Base-by-base conservation (phyloP, 2,797 vertebrate genomes). In the Neostethus bicornis region DNA sequence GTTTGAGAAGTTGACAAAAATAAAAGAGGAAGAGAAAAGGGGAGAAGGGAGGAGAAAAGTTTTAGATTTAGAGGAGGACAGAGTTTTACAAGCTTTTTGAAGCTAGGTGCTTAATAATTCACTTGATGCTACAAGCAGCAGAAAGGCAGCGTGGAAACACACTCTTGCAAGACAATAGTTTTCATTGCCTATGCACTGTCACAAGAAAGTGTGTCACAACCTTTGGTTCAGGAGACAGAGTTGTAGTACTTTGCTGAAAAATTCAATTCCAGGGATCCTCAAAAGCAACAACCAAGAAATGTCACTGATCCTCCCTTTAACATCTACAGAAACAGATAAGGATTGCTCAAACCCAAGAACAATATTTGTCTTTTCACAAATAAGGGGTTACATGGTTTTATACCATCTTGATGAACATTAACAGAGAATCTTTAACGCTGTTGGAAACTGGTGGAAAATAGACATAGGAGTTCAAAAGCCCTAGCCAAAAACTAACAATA, bases 51-150 rank as follows among this genome's bases (percentile, higher is more conserved):
- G 75, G 69, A 85, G 83, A 87, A 85, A 90, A 90, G 87, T 91
- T 91, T 85, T 46, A 64, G 68, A 85, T 90, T 89, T 84, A 84
- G 80, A 83, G 79, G 81, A 81, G 87, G 89, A 87, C 83, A 80
- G 86, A 85, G 70, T 86, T 90, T 84, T 90, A 87, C 83, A 87
- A 77, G 81, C 66, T 85, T 82, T 90, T 88, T 90, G 87, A 92
- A 90, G 89, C 79, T 56, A 78, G 75, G 84, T 91, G 77, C 86
- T 92, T 90, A 91, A 92, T 91, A 87, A 91, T 92, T 92, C 89
- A 90, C 84, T 90, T 87, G 85, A 91, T 91, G 86, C 82, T 87
- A 87, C 81, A 76, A 79, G 81, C 75, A 64, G 77, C 73, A 81
- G 85, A 75, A 60, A 79, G 59, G 65, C 79, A 51, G 70, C 65